phyloP scores from a whole-genome alignment of 92 coral and sea anemone species.

The Umimayanthus kanabou region DNA sequence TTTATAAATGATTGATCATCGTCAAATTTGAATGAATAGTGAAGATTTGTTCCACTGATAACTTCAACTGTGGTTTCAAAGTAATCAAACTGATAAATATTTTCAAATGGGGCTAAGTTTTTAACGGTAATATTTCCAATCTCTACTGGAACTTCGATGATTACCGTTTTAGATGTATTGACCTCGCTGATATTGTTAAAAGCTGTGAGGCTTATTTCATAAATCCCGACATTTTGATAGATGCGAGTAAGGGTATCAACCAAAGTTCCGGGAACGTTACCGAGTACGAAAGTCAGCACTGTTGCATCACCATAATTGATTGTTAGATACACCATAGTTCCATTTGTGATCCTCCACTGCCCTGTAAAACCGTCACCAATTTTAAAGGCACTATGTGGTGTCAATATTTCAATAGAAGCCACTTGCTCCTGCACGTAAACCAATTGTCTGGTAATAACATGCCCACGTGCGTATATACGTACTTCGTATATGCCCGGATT shows the following conservation, averaged over 20 bases:
- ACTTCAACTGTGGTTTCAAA: slow-evolving; percentile 41
- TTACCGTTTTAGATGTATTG: slow-evolving; percentile 10
- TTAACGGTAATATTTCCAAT: slow-evolving; percentile 22
- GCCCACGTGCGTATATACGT: slow-evolving; percentile 31
- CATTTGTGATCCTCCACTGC: slow-evolving; percentile 53
- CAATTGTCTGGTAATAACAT: slow-evolving; percentile 9
- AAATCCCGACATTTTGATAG: slow-evolving; percentile 50
- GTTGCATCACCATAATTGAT: slow-evolving; percentile 52
- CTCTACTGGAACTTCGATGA: slow-evolving; percentile 51
- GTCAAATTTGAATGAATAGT: slow-evolving; percentile 39
- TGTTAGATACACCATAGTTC: slow-evolving; percentile 48
- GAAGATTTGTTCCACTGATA: slow-evolving; percentile 54
- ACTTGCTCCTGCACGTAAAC: slow-evolving; percentile 52
- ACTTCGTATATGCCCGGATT: slow-evolving; percentile 60
- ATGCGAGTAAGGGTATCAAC: slow-evolving; percentile 40
- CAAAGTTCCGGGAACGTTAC: slow-evolving; percentile 1
- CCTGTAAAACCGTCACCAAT: slow-evolving; percentile 38
- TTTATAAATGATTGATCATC: slow-evolving; percentile 46
- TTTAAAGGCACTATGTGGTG: slow-evolving; percentile 15
- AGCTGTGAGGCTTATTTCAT: slow-evolving; percentile 36
- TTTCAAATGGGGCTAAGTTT: slow-evolving; percentile 51
- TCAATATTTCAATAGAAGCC: slow-evolving; percentile 24
- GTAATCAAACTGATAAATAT: slow-evolving; percentile 62
- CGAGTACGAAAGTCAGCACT: slow-evolving; percentile 5
- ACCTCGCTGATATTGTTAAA: slow-evolving; percentile 43